phyloP scores from a whole-genome alignment of 2,888 invertebrate genomes.

The Pterobdella sp. region DNA sequence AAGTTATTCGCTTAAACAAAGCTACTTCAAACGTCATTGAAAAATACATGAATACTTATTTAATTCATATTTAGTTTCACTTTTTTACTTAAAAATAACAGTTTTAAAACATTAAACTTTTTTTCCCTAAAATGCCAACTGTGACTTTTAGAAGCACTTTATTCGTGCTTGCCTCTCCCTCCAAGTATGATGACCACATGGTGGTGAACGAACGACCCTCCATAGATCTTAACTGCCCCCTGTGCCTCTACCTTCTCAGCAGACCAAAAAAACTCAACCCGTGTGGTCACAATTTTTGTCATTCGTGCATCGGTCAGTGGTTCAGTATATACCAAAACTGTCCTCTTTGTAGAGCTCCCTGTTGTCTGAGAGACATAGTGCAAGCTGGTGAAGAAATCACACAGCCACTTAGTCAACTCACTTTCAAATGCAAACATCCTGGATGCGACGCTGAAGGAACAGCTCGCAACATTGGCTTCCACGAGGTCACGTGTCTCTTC shows the following conservation, averaged over 20 bases:
- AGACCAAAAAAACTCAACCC: conserved; percentile 6
- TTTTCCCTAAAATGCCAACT: conserved; percentile 8
- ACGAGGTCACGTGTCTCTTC: not conserved
- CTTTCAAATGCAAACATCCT: not conserved
- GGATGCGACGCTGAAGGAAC: not conserved
- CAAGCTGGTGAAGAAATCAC: not conserved
- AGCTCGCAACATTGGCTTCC: not conserved
- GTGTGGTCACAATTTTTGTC: conserved; percentile 25
- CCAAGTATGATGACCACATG: conserved; percentile 20
- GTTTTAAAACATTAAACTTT: not conserved
- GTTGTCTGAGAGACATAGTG: conserved; percentile 6
- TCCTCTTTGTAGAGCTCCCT: conserved; percentile 14
- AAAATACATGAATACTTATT: not conserved
- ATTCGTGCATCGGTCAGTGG: conserved; percentile 23
- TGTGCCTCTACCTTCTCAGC: conserved; percentile 21
- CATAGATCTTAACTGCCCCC: conserved; percentile 7
- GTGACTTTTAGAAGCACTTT: not conserved
- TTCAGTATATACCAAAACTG: conserved; percentile 19
- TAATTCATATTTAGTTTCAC: conserved; percentile 6
- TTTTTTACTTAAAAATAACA: not conserved
- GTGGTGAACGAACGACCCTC: not conserved
- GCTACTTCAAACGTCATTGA: not conserved
- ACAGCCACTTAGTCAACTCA: not conserved
- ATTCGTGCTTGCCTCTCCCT: conserved; percentile 10
- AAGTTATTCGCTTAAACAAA: too few relatives aligned